Base-by-base conservation (phyloP, 2,888 invertebrate species). In the Rhamphomyia laevipes region DNA sequence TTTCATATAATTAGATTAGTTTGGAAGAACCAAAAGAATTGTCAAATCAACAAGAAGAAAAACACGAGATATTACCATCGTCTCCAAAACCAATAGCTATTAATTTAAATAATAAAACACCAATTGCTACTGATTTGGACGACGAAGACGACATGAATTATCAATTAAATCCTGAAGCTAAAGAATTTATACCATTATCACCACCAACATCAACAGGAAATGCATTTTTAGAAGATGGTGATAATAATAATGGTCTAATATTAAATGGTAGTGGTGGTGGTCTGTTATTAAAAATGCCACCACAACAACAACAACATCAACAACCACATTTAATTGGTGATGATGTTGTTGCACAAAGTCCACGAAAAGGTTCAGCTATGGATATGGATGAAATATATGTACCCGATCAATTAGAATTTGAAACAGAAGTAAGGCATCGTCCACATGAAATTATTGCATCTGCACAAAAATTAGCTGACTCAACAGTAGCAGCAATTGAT, bases 131-230 rank as follows among this genome's bases (percentile, higher is more conserved):
- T 31, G 12, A 40, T 12, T 27, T 43, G 4, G 18, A 41, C 16
- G 46, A 51, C 49, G 64, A 66, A 43, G 64, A 74, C 59, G 78
- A 79, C 62, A 80, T 83, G 72, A 82, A 81, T 72, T 88, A 85
- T 41, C 85, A 83, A 51, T 68, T 89, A 57, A 90, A 89, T 73
- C 89, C 89, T 1, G 81, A 89, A 61, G 89, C 89, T 16, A 83
- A 84, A n/a, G 87, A 86, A 71, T 89, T 89, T 68, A 77, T 89
- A 51, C 87, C 88, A 7, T 70, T 75, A 6, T 78, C 80, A 7
- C 78, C 81, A 1, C 77, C 79, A 37, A 27, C 27, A 13, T 5
- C 48, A 41, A 7, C 15, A 9, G 50, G 53, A 27, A 42, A 51
- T 49, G 16, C 47, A 48, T n/a, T 52, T 50, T 4, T 27, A 27